Base-by-base conservation (phyloP, 2,888 invertebrate genomes). In the Nomada lathburiana region DNA sequence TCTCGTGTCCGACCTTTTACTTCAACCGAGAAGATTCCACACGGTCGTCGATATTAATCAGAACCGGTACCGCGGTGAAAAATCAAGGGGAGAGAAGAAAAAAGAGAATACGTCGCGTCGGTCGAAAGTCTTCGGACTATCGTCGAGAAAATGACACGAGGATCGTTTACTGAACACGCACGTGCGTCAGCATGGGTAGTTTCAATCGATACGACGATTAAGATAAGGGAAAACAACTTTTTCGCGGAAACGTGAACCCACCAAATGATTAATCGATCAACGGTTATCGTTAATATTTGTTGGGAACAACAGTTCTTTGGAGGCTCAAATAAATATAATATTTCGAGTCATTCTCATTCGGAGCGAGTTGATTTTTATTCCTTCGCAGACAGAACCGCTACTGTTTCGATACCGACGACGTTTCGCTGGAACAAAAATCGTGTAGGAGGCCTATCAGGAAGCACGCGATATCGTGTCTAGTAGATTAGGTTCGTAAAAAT, bases 51-150 rank as follows among this genome's bases (percentile, higher is more conserved):
- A 57, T 81, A 62, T 68, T 62, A 57, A 82, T 85, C 71, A n/a
- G 64, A 83, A 71, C 79, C 75, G 75, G 59, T 76, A 76, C 67
- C 63, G 44, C 67, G 47, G 64, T 63, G 72, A 64, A 78, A 65
- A 53, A 80, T 75, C 26, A 13, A 23, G 13, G 2, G 29, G 18
- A 13, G 44, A 59, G 36, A 36, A 36, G 36, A 36, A 36, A 36
- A 36, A 36, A 36, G 36, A 52, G 23, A 47, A 55, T 16, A 29
- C n/a, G n/a, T 47, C 18, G 26, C n/a, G n/a, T 47, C 18, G 26
- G 73, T 18, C 55, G 53, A 63, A n/a, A n/a, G 16, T 23, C n/a
- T 20, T 18, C 29, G 7, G 9, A 2, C 20, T 50, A 36, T 57
- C 36, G 5, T 18, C 3, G 44, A n/a, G 50, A 23, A 78, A 50